Base-by-base conservation (phyloP, 2,797 vertebrate species). In the Thalassophryne amazonica region DNA sequence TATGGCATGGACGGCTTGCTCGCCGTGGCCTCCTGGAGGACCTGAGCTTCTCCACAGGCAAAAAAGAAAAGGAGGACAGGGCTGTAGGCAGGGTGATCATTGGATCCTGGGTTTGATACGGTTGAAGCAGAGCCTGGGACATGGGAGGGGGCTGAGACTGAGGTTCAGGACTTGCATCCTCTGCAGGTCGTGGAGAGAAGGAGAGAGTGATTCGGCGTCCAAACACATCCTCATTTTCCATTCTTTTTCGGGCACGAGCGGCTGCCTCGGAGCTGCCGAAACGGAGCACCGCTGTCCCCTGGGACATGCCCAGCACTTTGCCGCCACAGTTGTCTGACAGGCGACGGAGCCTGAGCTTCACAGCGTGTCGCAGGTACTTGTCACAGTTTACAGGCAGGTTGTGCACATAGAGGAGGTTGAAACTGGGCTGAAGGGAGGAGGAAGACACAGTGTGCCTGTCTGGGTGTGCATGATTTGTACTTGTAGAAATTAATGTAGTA, bases 181-280 rank as follows among this genome's bases (percentile, higher is more conserved):
- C 92, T 76, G 81, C 87, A 77, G 80, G 87, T 78, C 88, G 86
- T 2, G 94, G 94, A 69, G 89, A 92, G 77, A 95, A 94, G 9
- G 97, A 96, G 29, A 97, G 90, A 23, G 89, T 71, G 84, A 99
- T 98, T 76, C 92, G 87, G 66, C 85, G 94, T 37, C 97, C 97
- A 79, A 95, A 98, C 32, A 99, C 97, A 8, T 99, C 97, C 78
- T 99, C 97, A 3, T 98, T 97, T 70, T 98, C 95, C 96, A 99
- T 98, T 60, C 97, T 90, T 78, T 97, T 98, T 70, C 91, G 90
- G 27, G 97, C 97, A 0, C 97, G 94, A 2, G 94, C 92, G 0
- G 97, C 97, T 0, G 93, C 95, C 2, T 96, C 95, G 1, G 87
- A 89, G 78, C 88, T 98, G 68, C 94, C 71, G 58, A 99, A 98